Base-by-base conservation (phyloP, 1,140 invertebrate species). In the Babylonia areolata region DNA sequence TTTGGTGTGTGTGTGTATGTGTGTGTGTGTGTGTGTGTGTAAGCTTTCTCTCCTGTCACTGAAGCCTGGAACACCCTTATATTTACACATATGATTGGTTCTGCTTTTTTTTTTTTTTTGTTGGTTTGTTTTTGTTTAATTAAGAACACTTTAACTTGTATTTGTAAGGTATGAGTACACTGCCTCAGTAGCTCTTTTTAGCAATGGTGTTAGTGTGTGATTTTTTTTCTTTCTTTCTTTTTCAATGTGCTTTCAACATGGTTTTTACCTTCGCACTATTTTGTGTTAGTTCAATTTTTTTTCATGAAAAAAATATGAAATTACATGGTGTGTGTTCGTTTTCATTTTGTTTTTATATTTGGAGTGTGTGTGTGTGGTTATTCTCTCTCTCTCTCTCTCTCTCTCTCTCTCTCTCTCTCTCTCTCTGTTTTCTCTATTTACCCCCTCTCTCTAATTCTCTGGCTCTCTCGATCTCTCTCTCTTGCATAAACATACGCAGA, bases 201-300 rank as follows among this genome's bases (percentile, higher is more conserved):
- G 23, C 6, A 35, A 35, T 35, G n/a, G 31, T 73, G 71, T 73
- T 73, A 33, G 71, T 73, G 71, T 73, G 71, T 73, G 71, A 31
- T 35, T 73, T 73, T 28, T 73, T 12, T 28, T 73, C 11, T 35
- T 35, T 35, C 31, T 73, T 73, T 73, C 71, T 73, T n/a, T 73
- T 73, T 31, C n/a, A 73, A 73, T 73, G 71, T 73, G 71, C 71
- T 73, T 73, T 73, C 71, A n/a, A n/a, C n/a, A 73, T 73, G 71
- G 35, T 73, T 73, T 73, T 73, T 73, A 73, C 71, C 71, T 73
- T 73, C 71, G 15, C 71, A 35, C 71, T 33, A 31, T 33, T 35
- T 73, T 73, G 71, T 73, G 71, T 73, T 73, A 35, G 71, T 35
- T 73, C 31, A 73, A n/a, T 51, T 73, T 73, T 73, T 73, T 73